These are phyloP conservation scores for Galbula dea DNA, from an alignment of 2,113 vertebrate genomes.

Conservation along the genomic window DNA sequence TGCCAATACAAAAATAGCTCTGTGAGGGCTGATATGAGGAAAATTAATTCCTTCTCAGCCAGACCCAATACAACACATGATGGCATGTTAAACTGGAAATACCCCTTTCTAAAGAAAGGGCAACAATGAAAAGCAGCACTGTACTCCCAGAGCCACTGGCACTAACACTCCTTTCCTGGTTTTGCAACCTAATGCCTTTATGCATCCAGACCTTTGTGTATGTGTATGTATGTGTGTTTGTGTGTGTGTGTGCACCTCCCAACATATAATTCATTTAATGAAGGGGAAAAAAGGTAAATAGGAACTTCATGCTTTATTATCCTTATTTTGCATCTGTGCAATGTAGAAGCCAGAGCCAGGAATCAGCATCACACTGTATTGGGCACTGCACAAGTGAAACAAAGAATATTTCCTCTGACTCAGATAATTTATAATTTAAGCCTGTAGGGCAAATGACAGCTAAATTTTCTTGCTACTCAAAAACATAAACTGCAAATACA, in stretches of 20 bases:
- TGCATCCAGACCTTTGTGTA: neutral
- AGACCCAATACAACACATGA: neutral
- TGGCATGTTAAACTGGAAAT: neutral
- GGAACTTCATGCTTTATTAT: neutral
- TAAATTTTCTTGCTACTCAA: neutral
- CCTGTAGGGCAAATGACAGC: neutral
- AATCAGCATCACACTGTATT: neutral
- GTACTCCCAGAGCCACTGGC: neutral
- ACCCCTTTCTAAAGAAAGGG: neutral
- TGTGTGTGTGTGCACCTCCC: neutral
- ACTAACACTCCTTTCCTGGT: neutral
- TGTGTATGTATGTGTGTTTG: rapidly evolving
- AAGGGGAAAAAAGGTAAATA: neutral
- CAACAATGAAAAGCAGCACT: neutral
- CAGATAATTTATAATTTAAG: neutral
- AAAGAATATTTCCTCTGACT: neutral
- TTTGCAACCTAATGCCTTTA: neutral
- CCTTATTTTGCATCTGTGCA: neutral
- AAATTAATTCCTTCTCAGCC: neutral
- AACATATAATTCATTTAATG: neutral
- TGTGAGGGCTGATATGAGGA: neutral
- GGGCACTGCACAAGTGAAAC: neutral
- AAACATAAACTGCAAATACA: neutral
- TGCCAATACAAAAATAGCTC: neutral
- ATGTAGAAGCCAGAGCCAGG: neutral